These are phyloP conservation scores for Drepana arcuata DNA, from an alignment of 1,140 invertebrate genomes.

Conservation along the genomic window DNA sequence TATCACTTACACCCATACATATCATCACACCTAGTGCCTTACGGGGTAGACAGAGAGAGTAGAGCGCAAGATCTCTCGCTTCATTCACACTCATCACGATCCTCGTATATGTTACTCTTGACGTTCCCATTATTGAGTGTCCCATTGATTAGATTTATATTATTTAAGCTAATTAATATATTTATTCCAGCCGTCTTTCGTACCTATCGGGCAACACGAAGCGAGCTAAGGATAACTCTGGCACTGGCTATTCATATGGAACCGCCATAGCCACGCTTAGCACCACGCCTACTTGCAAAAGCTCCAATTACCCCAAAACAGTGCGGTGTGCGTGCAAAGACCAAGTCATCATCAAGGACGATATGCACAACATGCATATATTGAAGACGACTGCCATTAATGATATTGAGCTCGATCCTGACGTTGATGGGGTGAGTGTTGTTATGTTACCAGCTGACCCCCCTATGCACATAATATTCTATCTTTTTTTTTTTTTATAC, in stretches of 20 bases:
- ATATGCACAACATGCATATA: slow-evolving; percentile 39
- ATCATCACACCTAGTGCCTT: too few relatives aligned
- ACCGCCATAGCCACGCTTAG: slow-evolving; percentile 34
- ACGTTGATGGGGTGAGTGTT: slow-evolving; percentile 42
- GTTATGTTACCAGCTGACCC: too few relatives aligned
- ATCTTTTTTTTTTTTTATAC: too few relatives aligned
- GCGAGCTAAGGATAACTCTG: slow-evolving; percentile 54
- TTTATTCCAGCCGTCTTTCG: slow-evolving; percentile 37
- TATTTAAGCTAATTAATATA: too few relatives aligned
- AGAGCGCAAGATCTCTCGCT: too few relatives aligned
- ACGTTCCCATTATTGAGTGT: too few relatives aligned
- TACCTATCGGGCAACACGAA: slow-evolving; percentile 47
- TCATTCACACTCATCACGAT: too few relatives aligned
- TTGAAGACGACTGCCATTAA: slow-evolving; percentile 55
- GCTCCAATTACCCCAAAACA: slow-evolving; percentile 12
- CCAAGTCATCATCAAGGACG: slow-evolving; percentile 36
- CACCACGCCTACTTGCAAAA: slow-evolving; percentile 9
- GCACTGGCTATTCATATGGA: slow-evolving; percentile 56
- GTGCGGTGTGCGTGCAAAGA: slow-evolving; percentile 38
- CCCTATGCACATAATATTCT: too few relatives aligned
- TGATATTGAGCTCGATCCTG: slow-evolving; percentile 30
- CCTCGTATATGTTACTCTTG: too few relatives aligned
- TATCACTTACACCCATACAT: too few relatives aligned
- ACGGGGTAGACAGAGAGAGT: too few relatives aligned
- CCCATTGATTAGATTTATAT: too few relatives aligned